phyloP scores from a whole-genome alignment of 2,797 vertebrate species.

The Coendou prehensilis region DNA sequence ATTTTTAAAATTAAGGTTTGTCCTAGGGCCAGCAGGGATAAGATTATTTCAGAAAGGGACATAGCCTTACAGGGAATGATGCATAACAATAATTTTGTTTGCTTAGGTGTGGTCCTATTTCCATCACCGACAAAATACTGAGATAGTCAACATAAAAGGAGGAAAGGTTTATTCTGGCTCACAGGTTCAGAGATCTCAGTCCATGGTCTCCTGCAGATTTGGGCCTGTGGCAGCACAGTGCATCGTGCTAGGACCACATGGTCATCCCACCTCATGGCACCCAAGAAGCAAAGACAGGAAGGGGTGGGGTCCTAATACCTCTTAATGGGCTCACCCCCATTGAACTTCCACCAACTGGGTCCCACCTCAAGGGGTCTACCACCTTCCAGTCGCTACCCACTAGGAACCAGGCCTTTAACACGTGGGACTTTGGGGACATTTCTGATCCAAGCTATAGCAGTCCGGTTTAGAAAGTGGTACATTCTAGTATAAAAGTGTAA shows the following conservation, averaged over 20 bases:
- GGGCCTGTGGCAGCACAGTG: neutral
- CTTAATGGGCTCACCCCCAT: neutral
- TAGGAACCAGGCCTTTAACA: neutral
- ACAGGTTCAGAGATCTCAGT: neutral
- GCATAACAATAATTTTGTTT: neutral
- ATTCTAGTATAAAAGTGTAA: conserved; percentile 15
- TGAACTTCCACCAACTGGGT: neutral
- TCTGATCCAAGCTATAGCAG: neutral
- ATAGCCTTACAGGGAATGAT: neutral
- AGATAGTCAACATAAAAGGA: neutral
- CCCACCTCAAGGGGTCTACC: too few species aligned
- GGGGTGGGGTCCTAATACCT: too few species aligned
- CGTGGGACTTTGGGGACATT: neutral
- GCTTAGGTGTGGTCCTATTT: neutral
- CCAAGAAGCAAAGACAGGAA: neutral
- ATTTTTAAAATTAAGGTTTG: neutral
- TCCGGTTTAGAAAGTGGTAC: neutral
- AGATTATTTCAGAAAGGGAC: neutral
- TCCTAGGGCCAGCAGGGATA: neutral
- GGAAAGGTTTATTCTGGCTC: neutral
- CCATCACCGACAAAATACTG: neutral
- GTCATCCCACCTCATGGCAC: neutral
- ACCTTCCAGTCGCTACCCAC: neutral
- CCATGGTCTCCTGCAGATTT: neutral
- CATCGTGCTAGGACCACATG: neutral